phyloP scores from a whole-genome alignment of 1,140 invertebrate genomes.

The Dendroctonus valens region DNA sequence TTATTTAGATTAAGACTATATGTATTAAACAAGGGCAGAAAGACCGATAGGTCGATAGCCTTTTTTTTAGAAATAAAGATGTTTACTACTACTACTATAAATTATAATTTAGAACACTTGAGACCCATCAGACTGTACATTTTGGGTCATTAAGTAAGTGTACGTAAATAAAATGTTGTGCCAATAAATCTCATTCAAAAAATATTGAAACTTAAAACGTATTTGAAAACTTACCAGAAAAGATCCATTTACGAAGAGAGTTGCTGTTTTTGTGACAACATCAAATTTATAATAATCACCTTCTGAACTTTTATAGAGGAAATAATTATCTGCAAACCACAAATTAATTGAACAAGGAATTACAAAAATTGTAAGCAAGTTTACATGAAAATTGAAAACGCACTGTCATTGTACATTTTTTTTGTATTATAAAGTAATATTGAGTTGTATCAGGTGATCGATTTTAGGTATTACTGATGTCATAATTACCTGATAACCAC shows the following conservation, averaged over 20 bases:
- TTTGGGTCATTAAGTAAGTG: no score
- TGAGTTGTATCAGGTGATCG: background rate
- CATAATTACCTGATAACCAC: slow-evolving; percentile 50
- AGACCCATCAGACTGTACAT: no score
- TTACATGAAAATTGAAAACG: background rate
- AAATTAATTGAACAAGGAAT: slow-evolving; percentile 1
- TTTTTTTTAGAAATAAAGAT: no score
- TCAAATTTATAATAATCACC: slow-evolving; percentile 31
- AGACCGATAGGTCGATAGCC: no score
- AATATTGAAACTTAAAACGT: background rate
- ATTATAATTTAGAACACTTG: no score
- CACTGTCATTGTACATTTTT: background rate
- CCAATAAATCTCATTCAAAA: no score
- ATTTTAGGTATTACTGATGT: background rate
- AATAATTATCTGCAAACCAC: slow-evolving; percentile 19
- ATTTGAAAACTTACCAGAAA: slow-evolving; percentile 40
- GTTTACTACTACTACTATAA: no score
- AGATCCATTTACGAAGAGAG: slow-evolving; percentile 29
- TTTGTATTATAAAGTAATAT: background rate
- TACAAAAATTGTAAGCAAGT: background rate
- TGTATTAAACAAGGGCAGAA: no score
- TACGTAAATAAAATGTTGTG: no score
- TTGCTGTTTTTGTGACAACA: slow-evolving; percentile 13
- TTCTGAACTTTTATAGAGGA: slow-evolving; percentile 17
- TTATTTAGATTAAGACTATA: no score